Evolutionary conservation across 1,140 invertebrate species (phyloP), one percentile per base, ranked within the genome.

Genomic region (Caenorhabditis remanei): DNA sequence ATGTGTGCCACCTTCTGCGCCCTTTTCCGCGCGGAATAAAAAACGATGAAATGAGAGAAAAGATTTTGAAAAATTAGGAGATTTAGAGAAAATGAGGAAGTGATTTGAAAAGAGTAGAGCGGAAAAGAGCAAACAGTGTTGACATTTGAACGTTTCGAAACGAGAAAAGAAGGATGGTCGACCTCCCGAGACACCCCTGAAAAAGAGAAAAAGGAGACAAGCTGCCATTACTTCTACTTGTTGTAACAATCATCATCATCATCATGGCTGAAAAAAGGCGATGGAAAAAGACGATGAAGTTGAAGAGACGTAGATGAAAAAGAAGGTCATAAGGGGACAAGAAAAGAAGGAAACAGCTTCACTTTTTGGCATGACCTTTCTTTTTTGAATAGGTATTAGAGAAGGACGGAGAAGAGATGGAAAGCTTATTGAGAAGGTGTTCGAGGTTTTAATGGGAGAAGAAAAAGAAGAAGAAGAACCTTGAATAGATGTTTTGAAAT

Each of bases 231-330:
- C 71, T 50, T 32, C 41, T 21, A 46, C 4, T 79, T 21, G 46
- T 79, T 79, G 71, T 79, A 79, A 79, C 46, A 79, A 79, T 79
- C 71, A 79, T 79, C 46, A 79, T 79, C 5, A 71, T 71, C 21
- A 43, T 50, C 40, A 24, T 21, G 13, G 63, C 56, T 63, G 65
- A 46, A 71, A 71, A 32, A 46, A 32, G 11, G 40, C 13, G 58
- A 61, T 14, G 11, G 24, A 32, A n/a, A 65, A 40, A 16, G 32
- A 65, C 13, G n/a, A 40, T 11, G 32, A 65, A 24, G 65, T 32
- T 11, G 41, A 46, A 71, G 65, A 71, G 71, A 41, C 46, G 40
- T 19, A 79, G 46, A 24, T 75, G 41, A 32, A 13, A 24, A 24
- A 79, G 71, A 79, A 79, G 71, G 71, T 79, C 71, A 79, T 79